Percentiles rank a stretch among this genome's conserved stretches.
These are phyloP conservation scores for Oceanodroma leucorhoa DNA, from an alignment of 2,797 vertebrate genomes.

Conservation along the genomic window DNA sequence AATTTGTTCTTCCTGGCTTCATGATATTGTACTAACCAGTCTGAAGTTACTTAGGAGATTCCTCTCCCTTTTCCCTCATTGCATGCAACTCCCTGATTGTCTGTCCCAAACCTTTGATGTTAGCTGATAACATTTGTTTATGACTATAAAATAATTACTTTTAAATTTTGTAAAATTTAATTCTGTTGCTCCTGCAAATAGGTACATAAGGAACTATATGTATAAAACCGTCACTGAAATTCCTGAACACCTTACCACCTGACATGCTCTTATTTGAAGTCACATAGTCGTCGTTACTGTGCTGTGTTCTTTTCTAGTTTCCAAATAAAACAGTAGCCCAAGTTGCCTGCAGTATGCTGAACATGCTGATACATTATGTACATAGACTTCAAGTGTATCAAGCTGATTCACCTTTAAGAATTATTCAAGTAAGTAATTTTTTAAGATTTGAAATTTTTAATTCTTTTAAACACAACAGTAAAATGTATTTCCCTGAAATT, in stretches of 20 bases:
- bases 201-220: neutral
- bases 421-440: constrained; percentile 87
- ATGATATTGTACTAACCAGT: neutral
- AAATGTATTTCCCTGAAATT: neutral
- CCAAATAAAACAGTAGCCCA: constrained; percentile 95
- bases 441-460: neutral
- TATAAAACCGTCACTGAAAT: neutral
- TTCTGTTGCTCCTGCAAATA: neutral
- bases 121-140: neutral
- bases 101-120: neutral
- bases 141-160: neutral
- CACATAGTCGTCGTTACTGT: neutral
- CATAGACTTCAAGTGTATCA: constrained; percentile 91
- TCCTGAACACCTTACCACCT: neutral
- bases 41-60: neutral
- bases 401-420: constrained; percentile 92
- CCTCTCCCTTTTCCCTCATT: neutral
- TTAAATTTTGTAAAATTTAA: neutral
- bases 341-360: constrained; percentile 94
- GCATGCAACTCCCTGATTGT: neutral
- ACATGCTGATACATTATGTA: constrained; percentile 91
- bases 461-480: neutral
- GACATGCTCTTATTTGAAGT: neutral
- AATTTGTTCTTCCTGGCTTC: neutral
- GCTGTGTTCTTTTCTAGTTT: constrained; percentile 80